Evolutionary conservation across 2,888 invertebrate species (phyloP), one percentile per base, ranked within the genome.

Genomic region (Calameuta pallipes): DNA sequence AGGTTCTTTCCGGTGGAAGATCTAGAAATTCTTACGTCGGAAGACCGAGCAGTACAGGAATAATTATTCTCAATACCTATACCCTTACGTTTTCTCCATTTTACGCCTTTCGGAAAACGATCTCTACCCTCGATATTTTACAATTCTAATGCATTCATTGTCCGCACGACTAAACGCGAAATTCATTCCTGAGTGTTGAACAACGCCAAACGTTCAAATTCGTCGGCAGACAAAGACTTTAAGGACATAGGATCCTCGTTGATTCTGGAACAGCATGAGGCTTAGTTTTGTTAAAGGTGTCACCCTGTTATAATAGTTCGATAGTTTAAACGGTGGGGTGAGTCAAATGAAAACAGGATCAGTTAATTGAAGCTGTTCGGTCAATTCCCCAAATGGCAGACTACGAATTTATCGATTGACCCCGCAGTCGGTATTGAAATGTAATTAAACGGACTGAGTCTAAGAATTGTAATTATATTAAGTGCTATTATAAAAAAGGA

Each of bases 311-410:
- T 69, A 76, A 56, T 75, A 69, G 13, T 35, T 56, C 73, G 36
- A 68, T 70, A 12, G 33, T 77, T 78, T 76, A 80, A 69, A 73
- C 75, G 75, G 68, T 74, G 69, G 41, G 75, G 70, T 70, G 80
- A 79, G 82, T 82, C 79, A 76, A 85, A 84, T 80, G 82, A 85
- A 85, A 87, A 85, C 80, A 82, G 82, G 82, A 86, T 86, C 85
- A 87, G 81, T 84, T 84, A 80, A 87, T 88, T 85, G 83, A 86
- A 85, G 81, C 81, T 76, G 81, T 83, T 84, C 79, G 79, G 73
- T 71, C 69, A 56, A 23, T 56, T 56, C 41, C 23, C 41, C 41
- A 56, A 56, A 56, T 56, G 41, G 23, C 9, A 56, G 23, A 23
- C 41, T 56, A 56, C 9, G 23, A 6, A 56, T 0, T 6, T 56